phyloP scores from a whole-genome alignment of 2,113 vertebrate genomes.

The Willisornis vidua region DNA sequence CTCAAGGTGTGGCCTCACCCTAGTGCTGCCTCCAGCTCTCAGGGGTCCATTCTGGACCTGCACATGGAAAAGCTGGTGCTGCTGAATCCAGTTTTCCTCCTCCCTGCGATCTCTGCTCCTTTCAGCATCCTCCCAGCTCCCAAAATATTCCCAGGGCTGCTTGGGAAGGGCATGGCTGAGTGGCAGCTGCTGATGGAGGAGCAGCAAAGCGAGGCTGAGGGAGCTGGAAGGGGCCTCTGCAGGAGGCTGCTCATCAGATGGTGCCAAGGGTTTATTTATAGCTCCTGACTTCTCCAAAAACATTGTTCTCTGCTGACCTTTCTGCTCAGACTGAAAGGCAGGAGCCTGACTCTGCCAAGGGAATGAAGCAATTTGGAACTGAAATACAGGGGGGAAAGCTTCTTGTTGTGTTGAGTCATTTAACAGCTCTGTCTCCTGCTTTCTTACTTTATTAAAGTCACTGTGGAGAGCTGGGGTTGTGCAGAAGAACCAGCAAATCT shows the following conservation, averaged over 20 bases:
- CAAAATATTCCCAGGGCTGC: neutral
- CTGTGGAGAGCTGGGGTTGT: neutral
- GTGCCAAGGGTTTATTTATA: slow-evolving; percentile 30
- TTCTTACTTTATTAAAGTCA: neutral
- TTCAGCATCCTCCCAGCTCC: neutral
- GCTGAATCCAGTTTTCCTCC: neutral
- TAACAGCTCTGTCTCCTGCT: neutral
- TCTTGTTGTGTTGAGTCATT: neutral
- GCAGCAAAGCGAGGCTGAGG: neutral
- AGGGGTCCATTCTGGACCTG: neutral
- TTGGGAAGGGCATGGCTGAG: neutral
- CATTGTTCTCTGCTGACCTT: slow-evolving; percentile 2
- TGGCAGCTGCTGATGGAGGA: neutral
- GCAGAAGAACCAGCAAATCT: neutral
- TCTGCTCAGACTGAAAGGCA: neutral
- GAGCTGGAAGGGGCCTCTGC: neutral
- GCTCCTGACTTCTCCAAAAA: neutral
- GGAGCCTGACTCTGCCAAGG: neutral
- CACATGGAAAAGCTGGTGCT: neutral
- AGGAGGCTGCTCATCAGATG: slow-evolving; percentile 3
- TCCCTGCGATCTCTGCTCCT: neutral
- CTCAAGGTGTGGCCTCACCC: neutral
- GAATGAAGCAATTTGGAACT: neutral
- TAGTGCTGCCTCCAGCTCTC: neutral
- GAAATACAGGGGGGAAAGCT: neutral